A percentile compares a stretch with the other conserved stretches of the same genome.
Conservation (phyloP, 2,888 invertebrate genomes). For the Hirtodrosophila cameraria region DNA sequence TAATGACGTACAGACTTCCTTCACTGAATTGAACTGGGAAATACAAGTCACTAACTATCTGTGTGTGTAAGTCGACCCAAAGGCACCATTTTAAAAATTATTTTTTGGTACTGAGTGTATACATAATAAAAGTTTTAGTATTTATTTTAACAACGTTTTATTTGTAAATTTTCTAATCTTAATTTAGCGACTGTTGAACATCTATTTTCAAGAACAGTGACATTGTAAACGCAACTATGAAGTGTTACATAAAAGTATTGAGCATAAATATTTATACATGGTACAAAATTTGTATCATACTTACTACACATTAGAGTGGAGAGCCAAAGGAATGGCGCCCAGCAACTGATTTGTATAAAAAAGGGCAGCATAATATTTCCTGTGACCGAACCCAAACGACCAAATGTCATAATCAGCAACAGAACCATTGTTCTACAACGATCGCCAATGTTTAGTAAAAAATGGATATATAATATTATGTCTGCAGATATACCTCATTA, state of each 20-base stretch:
- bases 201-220: conserved; percentile 65
- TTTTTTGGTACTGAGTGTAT: too few species aligned
- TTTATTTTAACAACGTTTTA: too few species aligned
- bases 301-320: conserved; percentile 86
- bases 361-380: conserved; percentile 89
- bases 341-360: conserved; percentile 87
- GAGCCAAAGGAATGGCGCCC: conserved; percentile 89
- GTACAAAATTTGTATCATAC: background rate
- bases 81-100: too few species aligned
- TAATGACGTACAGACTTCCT: too few species aligned
- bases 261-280: background rate
- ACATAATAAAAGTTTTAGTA: too few species aligned
- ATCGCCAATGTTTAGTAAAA: background rate
- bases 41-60: too few species aligned
- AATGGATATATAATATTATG: background rate
- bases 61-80: too few species aligned
- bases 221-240: conserved; percentile 60
- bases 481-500: conserved; percentile 70
- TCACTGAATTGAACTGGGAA: too few species aligned
- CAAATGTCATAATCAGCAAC: conserved; percentile 88
- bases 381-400: conserved; percentile 88
- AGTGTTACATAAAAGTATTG: background rate
- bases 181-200: conserved; percentile 43
- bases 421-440: conserved; percentile 88
- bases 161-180: background rate